These are phyloP conservation scores for Periphyllus acericola DNA, from an alignment of 2,888 invertebrate species.

Conservation along the genomic window DNA sequence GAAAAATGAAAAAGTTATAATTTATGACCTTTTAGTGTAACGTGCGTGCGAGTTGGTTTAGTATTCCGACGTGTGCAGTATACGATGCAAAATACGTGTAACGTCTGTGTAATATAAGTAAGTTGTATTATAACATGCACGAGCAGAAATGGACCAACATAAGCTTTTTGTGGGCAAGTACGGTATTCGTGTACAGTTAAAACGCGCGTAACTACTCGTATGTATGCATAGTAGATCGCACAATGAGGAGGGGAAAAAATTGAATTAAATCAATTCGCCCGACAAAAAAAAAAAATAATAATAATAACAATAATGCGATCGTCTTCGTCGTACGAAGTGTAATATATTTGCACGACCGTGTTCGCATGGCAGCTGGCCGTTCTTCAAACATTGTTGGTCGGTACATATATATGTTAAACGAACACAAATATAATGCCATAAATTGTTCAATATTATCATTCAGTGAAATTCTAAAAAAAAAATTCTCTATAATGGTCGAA, in stretches of 20 bases:
- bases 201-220: not conserved
- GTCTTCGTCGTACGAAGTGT: conserved; percentile 4
- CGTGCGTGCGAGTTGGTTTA: not conserved
- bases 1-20: too few relatives aligned
- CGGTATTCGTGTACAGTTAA: not conserved
- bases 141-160: not conserved
- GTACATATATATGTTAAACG: not conserved
- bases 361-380: not conserved
- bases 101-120: not conserved
- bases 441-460: conserved; percentile 35
- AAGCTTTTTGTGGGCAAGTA: not conserved
- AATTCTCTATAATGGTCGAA: conserved; percentile 23
- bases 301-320: conserved; percentile 7
- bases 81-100: not conserved
- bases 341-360: too few relatives aligned
- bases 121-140: conserved; percentile 19
- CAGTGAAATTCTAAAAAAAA: conserved; percentile 26
- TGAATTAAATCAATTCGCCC: not conserved
- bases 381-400: not conserved
- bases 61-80: too few relatives aligned
- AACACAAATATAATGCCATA: conserved; percentile 43
- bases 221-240: not conserved
- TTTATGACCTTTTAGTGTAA: too few relatives aligned
- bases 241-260: not conserved
- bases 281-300: not conserved